A percentile compares a stretch with the other conserved stretches of the same genome.
phyloP scores from a whole-genome alignment of 1,140 invertebrate genomes.

The Danaus plexippus region DNA sequence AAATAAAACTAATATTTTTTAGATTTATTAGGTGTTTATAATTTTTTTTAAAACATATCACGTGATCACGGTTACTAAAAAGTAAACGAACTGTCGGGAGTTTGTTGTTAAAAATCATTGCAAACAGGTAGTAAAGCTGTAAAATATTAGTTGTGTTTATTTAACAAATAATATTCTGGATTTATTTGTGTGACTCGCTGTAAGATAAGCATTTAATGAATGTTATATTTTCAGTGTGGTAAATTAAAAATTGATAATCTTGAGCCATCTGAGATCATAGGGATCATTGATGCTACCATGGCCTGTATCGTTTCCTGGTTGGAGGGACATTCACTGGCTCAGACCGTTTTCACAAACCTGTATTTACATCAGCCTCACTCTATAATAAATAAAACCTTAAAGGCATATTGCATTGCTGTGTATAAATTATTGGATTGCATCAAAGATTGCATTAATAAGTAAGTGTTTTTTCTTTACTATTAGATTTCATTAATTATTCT shows the following conservation, averaged over 20 bases:
- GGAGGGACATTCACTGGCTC: constrained; percentile 95
- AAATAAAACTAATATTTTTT: too few relatives aligned
- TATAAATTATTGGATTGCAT: constrained; percentile 94
- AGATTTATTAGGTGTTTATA: too few relatives aligned
- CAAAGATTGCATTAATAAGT: constrained; percentile 90
- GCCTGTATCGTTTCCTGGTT: constrained; percentile 95
- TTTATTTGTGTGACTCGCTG: too few relatives aligned
- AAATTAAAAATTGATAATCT: constrained; percentile 86
- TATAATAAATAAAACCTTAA: constrained; percentile 87
- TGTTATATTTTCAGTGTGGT: constrained; percentile 73
- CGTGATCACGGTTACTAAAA: too few relatives aligned
- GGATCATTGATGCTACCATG: constrained; percentile 94
- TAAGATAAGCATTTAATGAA: background rate
- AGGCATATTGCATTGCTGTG: constrained; percentile 89
- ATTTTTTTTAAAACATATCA: too few relatives aligned
- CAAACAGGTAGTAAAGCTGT: too few relatives aligned
- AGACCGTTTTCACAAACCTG: constrained; percentile 97
- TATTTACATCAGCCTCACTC: constrained; percentile 93
- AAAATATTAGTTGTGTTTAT: too few relatives aligned
- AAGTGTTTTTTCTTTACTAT: constrained; percentile 36
- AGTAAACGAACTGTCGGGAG: too few relatives aligned
- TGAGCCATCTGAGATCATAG: constrained; percentile 81
- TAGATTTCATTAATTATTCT: too few relatives aligned
- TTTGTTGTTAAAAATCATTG: too few relatives aligned
- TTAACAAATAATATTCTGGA: too few relatives aligned